phyloP scores from a whole-genome alignment of 2,113 vertebrate species.

The Chinchilla lanigera region DNA sequence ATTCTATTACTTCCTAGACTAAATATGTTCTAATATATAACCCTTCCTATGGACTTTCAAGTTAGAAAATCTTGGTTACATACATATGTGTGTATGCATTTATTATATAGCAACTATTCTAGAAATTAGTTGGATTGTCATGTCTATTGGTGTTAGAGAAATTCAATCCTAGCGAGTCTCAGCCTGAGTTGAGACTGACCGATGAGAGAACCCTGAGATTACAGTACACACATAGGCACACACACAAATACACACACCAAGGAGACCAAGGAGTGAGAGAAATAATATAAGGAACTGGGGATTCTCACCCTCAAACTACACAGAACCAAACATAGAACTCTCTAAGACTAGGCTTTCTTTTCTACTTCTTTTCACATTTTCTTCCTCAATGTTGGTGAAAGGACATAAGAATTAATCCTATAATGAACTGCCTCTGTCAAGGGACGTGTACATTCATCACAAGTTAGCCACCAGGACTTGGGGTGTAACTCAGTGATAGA shows the following conservation, averaged over 20 bases:
- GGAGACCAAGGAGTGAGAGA: not conserved
- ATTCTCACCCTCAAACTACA: not conserved
- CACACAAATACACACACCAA: not conserved
- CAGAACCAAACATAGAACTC: not conserved
- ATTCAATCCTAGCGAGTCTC: not conserved
- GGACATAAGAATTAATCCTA: not conserved
- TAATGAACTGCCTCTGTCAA: constrained; percentile 37
- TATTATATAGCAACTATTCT: not conserved
- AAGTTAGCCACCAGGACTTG: not conserved
- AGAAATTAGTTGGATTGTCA: constrained; percentile 37
- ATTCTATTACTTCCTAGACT: constrained; percentile 25
- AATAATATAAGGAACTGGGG: constrained; percentile 6
- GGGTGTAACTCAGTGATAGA: not conserved
- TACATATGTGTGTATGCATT: not conserved
- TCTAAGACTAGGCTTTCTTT: not conserved
- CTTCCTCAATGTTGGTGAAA: not conserved
- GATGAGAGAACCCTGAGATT: constrained; percentile 1
- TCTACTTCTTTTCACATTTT: not conserved
- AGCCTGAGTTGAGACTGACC: constrained; percentile 4
- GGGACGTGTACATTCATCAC: not conserved
- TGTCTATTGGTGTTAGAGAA: constrained; percentile 34
- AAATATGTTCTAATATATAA: constrained; percentile 14
- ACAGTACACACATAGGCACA: not conserved
- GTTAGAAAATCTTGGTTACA: not conserved
- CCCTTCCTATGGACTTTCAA: constrained; percentile 27